Evolutionary conservation across 2,113 vertebrate genomes (phyloP).

Genomic region (Andinoacara biseriatus): DNA sequence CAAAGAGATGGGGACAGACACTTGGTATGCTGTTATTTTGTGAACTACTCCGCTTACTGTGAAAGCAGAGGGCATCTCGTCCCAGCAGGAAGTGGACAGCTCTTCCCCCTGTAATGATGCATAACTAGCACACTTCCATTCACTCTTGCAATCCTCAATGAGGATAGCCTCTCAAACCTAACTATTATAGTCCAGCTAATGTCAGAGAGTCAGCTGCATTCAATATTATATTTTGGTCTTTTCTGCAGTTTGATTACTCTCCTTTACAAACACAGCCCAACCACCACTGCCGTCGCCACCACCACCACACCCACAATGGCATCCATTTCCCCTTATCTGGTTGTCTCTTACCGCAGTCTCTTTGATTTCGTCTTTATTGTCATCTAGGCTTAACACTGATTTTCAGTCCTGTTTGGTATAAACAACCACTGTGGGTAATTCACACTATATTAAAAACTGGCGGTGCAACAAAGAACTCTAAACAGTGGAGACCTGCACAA

Average conservation of each 20-base stretch:
- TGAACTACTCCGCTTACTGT: constrained; percentile 77
- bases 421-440: constrained; percentile 98
- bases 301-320: constrained; percentile 46
- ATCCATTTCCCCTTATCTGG: constrained; percentile 69
- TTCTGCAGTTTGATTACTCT: constrained; percentile 66
- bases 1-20: constrained; percentile 64
- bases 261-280: constrained; percentile 63
- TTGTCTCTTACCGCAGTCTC: constrained; percentile 73
- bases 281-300: constrained; percentile 31
- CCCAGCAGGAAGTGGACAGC: constrained; percentile 79
- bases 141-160: constrained; percentile 83
- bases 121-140: constrained; percentile 84
- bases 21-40: constrained; percentile 78
- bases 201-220: constrained; percentile 90
- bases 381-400: constrained; percentile 85
- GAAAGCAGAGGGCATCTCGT: constrained; percentile 79
- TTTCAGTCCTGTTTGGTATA: constrained; percentile 90
- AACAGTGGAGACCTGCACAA: constrained; percentile 90
- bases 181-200: constrained; percentile 91
- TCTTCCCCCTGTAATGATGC: constrained; percentile 82
- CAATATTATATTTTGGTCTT: constrained; percentile 71
- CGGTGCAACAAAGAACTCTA: constrained; percentile 91
- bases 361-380: constrained; percentile 85
- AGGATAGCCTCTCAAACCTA: constrained; percentile 83
- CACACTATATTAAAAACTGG: constrained; percentile 96